phyloP scores from a whole-genome alignment of 2,888 invertebrate species.

The Drosophila robusta region DNA sequence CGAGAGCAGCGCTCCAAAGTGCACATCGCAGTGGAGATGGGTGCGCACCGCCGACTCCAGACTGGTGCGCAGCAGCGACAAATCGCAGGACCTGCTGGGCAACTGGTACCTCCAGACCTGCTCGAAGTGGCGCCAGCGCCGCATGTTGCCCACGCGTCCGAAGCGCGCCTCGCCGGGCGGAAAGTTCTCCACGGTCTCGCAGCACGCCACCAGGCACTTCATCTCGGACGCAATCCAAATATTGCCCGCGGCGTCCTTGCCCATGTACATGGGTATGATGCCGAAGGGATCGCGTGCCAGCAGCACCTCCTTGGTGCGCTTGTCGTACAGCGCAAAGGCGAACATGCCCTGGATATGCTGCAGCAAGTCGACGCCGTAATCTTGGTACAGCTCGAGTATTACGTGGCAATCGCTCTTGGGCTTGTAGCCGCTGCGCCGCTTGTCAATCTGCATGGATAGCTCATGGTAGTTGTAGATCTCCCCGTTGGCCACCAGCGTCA shows the following conservation, averaged over 20 bases:
- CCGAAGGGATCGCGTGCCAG: conserved; percentile 85
- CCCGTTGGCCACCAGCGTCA: conserved; percentile 84
- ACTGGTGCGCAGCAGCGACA: conserved; percentile 71
- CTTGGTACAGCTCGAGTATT: conserved; percentile 83
- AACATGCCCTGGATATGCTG: conserved; percentile 84
- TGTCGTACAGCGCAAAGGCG: conserved; percentile 83
- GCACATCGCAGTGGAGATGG: conserved; percentile 85
- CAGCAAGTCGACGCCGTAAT: conserved; percentile 79
- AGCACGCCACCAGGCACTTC: conserved; percentile 83
- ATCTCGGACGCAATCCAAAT: conserved; percentile 84
- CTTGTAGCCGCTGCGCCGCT: conserved; percentile 75
- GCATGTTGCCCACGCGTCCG: conserved; percentile 75
- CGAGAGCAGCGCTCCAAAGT: conserved; percentile 83
- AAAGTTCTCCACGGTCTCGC: conserved; percentile 79
- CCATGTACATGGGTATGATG: conserved; percentile 85
- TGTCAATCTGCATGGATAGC: conserved; percentile 79
- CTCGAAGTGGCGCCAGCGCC: conserved; percentile 73
- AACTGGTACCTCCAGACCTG: conserved; percentile 77
- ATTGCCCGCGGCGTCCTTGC: conserved; percentile 82
- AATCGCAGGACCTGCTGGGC: conserved; percentile 72
- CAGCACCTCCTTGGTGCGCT: conserved; percentile 74
- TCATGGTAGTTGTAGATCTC: conserved; percentile 85
- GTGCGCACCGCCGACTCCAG: conserved; percentile 84
- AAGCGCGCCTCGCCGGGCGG: conserved; percentile 81
- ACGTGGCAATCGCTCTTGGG: conserved; percentile 85